Percentiles rank a stretch among this genome's conserved stretches.
Conservation (phyloP, 2,888 invertebrate species). For the Druceiella hillmani region DNA sequence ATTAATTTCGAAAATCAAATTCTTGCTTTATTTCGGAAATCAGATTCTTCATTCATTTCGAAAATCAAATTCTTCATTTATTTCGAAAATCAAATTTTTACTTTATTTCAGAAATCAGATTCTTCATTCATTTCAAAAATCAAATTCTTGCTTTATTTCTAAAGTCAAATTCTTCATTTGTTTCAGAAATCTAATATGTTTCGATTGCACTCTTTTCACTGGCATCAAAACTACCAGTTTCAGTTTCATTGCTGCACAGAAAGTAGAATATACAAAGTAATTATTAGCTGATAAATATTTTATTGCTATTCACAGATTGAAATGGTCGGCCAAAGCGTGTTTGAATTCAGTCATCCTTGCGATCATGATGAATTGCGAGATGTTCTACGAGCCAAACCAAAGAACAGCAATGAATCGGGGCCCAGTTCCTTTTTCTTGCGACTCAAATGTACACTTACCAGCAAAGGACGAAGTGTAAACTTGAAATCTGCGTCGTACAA, state of each 20-base stretch:
- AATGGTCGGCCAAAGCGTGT: constrained; percentile 90
- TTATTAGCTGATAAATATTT: constrained; percentile 8
- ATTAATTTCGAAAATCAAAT: too few species aligned
- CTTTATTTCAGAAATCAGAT: too few species aligned
- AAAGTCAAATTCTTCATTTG: too few species aligned
- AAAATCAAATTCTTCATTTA: too few species aligned
- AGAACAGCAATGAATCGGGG: constrained; percentile 35
- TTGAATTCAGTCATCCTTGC: constrained; percentile 91
- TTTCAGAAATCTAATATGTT: too few species aligned
- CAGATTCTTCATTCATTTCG: too few species aligned
- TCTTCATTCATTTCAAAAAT: too few species aligned
- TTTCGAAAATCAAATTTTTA: too few species aligned
- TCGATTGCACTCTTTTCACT: too few species aligned
- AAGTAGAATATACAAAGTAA: background rate
- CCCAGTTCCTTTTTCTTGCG: constrained; percentile 68
- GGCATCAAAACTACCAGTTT: too few species aligned
- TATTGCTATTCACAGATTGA: constrained; percentile 69
- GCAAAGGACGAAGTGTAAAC: constrained; percentile 92
- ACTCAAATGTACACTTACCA: constrained; percentile 91
- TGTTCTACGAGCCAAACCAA: constrained; percentile 44
- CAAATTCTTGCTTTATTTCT: too few species aligned
- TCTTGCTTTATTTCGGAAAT: too few species aligned
- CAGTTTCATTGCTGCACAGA: background rate
- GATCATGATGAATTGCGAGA: constrained; percentile 88
- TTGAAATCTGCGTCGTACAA: constrained; percentile 94